Evolutionary conservation across 2,797 vertebrate genomes (phyloP).

Genomic region (Pipistrellus nathusii): DNA sequence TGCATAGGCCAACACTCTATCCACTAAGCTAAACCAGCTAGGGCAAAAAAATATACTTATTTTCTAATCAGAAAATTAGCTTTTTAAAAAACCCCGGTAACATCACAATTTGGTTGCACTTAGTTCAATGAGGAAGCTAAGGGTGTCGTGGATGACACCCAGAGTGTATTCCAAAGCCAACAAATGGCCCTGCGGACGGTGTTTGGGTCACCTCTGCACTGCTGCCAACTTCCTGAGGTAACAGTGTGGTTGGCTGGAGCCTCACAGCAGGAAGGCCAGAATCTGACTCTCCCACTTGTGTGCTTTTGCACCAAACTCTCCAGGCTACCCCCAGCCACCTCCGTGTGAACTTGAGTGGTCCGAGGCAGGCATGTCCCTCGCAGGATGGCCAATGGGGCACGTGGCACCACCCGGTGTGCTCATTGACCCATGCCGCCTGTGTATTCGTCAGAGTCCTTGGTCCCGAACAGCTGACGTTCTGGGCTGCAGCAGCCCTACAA

Average conservation of each 20-base stretch:
- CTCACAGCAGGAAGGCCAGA: neutral
- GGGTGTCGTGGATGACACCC: neutral
- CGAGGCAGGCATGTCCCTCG: neutral
- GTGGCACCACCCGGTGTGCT: neutral
- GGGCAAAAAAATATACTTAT: neutral
- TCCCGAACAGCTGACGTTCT: neutral
- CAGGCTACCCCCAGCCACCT: neutral
- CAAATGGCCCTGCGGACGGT: accelerated
- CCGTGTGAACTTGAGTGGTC: neutral
- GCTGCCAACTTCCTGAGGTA: neutral
- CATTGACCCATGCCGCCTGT: accelerated
- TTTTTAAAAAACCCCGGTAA: neutral
- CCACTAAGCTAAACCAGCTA: no score
- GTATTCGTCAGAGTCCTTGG: neutral
- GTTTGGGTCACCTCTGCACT: neutral
- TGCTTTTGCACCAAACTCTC: neutral
- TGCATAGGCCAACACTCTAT: no score
- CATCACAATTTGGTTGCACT: neutral
- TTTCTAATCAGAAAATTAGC: neutral
- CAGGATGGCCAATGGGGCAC: accelerated
- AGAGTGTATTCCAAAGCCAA: neutral
- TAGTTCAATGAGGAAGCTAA: neutral
- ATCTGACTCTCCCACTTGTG: neutral
- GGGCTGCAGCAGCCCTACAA: neutral
- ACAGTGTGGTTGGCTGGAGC: neutral